Conservation (phyloP, 2,797 vertebrate species). For the Dendrocincla fuliginosa region DNA sequence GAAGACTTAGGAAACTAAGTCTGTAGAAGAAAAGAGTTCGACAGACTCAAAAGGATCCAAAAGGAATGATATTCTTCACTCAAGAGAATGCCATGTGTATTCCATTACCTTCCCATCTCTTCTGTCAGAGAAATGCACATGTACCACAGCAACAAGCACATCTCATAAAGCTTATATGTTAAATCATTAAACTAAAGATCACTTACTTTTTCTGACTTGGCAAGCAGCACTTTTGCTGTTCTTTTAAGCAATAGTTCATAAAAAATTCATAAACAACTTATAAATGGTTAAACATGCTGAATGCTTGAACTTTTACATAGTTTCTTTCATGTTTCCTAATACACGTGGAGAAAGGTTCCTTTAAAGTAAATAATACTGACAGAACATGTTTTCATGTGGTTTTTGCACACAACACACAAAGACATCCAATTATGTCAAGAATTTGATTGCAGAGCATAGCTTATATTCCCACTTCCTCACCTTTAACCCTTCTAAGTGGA, state of each 20-base stretch:
- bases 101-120: not conserved
- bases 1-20: not conserved
- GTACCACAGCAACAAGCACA: not conserved
- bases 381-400: not conserved
- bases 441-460: constrained; percentile 13
- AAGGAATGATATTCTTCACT: not conserved
- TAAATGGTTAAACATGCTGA: constrained; percentile 60
- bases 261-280: constrained; percentile 71
- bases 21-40: not conserved
- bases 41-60: not conserved
- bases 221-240: constrained; percentile 28
- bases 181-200: constrained; percentile 54
- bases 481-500: constrained; percentile 55
- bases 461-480: constrained; percentile 42
- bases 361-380: not conserved
- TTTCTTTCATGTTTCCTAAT: constrained; percentile 12
- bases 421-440: constrained; percentile 5
- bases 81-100: not conserved
- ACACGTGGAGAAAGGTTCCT: not conserved
- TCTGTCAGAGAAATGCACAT: not conserved
- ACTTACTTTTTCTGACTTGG: constrained; percentile 49
- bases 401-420: constrained; percentile 16
- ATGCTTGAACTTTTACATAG: constrained; percentile 8
- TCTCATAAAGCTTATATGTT: not conserved
- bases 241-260: constrained; percentile 53